Evolutionary conservation across 1,140 invertebrate genomes (phyloP).

Genomic region (Eciton burchellii): DNA sequence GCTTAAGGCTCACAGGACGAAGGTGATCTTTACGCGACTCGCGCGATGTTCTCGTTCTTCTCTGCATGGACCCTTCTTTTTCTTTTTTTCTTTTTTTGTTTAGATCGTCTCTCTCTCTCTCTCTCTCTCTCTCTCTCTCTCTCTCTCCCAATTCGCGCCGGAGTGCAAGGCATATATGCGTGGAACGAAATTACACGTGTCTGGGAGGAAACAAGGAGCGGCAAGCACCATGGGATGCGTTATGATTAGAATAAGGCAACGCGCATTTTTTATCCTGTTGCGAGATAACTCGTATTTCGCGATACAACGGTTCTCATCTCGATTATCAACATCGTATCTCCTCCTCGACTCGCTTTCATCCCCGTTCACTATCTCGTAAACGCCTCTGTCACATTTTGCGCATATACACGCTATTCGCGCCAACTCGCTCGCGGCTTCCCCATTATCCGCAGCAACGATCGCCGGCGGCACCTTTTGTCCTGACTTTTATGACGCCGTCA

Average conservation of each 20-base stretch:
- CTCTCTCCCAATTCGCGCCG: too few species aligned
- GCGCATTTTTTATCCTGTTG: conserved; percentile 55
- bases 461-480: conserved; percentile 75
- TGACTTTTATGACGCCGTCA: conserved; percentile 73
- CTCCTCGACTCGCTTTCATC: conserved; percentile 34
- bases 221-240: not conserved
- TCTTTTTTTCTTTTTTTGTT: not conserved
- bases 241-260: conserved; percentile 65
- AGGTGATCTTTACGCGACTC: not conserved
- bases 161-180: not conserved
- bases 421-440: conserved; percentile 11
- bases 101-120: not conserved
- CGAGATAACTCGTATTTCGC: conserved; percentile 70
- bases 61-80: too few species aligned
- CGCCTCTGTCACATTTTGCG: conserved; percentile 30
- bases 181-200: conserved; percentile 3
- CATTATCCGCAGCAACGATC: conserved; percentile 65
- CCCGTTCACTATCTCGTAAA: not conserved
- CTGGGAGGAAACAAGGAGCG: too few species aligned
- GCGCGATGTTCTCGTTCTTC: too few species aligned
- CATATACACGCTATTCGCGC: conserved; percentile 1
- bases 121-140: too few species aligned
- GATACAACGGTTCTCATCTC: conserved; percentile 63
- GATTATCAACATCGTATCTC: conserved; percentile 66
- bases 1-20: conserved; percentile 14